Evolutionary conservation across 53 echinoderm and acorn worm species (phyloP), one percentile per base, ranked within the genome.

Genomic region (Zoroaster sp.): DNA sequence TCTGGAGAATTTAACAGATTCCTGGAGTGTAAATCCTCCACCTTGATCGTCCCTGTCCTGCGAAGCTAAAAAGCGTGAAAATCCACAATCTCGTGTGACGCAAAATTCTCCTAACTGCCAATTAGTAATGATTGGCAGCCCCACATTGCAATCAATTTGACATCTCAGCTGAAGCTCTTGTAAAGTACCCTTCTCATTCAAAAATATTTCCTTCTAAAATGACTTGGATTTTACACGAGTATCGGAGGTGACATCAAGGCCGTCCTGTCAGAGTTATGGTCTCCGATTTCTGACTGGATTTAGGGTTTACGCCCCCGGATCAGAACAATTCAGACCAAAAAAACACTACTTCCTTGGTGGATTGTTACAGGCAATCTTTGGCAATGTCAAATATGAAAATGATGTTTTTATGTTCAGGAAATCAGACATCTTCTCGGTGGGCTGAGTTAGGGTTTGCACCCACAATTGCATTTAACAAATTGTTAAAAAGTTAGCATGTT

Each of bases 1-100:
- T 85, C 71, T 85, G 85, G 85, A 85, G 85, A 85, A 83, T 83
- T 83, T 67, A 68, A 83, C 69, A 83, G 83, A 83, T 68, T 68
- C 68, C 35, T 30, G 15, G 47, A 52, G 51, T 49, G 59, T 39
- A 35, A 49, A 69, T 20, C 32, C 69, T 49, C 69, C 46, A 45
- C 45, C 47, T 85, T 10, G 71, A 45, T 38, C 66, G 35, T 12
- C 30, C 36, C 36, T 70, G 85, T 85, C 85, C 46, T 59, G 40
- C 66, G 67, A 85, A 85, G 40, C 71, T 85, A 35, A 70, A 85
- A 71, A 85, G 85, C 85, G 71, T 85, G 71, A 69, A 70, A 15
- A 71, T 85, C 44, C 17, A 47, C 28, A 36, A 20, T n/a, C 28
- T 40, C 42, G 34, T 40, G 41, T 34, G 66, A 66, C 42, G 30